These are phyloP conservation scores for Ooceraea biroi DNA, from an alignment of 1,140 invertebrate species.

Conservation along the genomic window DNA sequence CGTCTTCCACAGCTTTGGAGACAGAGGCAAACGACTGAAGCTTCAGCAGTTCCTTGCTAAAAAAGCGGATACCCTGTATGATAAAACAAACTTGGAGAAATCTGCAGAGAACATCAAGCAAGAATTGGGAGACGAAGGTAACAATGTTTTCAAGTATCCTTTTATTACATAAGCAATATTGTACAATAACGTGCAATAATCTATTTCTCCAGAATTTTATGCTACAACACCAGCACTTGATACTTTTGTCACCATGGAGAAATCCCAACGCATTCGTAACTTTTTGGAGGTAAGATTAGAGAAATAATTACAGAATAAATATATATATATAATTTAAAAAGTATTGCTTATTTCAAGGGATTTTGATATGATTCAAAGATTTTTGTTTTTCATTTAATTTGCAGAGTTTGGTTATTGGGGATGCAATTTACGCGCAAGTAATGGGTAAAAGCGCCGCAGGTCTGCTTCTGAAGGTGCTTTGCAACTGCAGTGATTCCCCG, in stretches of 20 bases:
- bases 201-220: constrained; percentile 89
- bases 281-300: constrained; percentile 90
- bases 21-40: constrained; percentile 93
- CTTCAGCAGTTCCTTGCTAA: constrained; percentile 94
- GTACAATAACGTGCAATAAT: constrained; percentile 1
- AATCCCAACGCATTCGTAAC: constrained; percentile 90
- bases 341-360: not conserved
- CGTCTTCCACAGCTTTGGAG: constrained; percentile 89
- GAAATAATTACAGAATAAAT: not conserved
- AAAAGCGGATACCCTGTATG: constrained; percentile 91
- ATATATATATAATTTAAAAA: no score
- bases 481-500: constrained; percentile 91
- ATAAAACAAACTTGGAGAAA: constrained; percentile 87
- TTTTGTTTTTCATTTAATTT: constrained; percentile 72
- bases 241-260: constrained; percentile 91
- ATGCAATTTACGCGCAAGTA: constrained; percentile 94
- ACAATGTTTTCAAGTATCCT: not conserved
- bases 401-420: constrained; percentile 92
- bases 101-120: constrained; percentile 80
- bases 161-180: not conserved
- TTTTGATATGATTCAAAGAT: constrained; percentile 32
- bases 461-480: constrained; percentile 93
- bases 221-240: constrained; percentile 95
- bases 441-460: constrained; percentile 90
- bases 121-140: constrained; percentile 85